Percentiles rank a stretch among this genome's conserved stretches.
Evolutionary conservation across 2,113 vertebrate genomes (phyloP).

Genomic region (Poeciliopsis prolifica): DNA sequence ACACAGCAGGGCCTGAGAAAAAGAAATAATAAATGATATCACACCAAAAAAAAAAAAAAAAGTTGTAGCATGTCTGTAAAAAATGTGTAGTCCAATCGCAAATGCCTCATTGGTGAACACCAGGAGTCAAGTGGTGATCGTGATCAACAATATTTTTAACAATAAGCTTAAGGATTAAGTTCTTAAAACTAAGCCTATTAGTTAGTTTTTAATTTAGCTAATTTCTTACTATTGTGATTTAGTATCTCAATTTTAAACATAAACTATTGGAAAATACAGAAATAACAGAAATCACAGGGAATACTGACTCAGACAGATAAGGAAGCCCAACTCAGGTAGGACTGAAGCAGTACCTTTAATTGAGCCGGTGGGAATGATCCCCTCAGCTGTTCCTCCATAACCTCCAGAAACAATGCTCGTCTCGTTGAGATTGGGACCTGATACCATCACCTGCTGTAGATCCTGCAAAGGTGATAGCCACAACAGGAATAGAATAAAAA

Average conservation of each 20-base stretch:
- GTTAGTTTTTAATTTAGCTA: not conserved
- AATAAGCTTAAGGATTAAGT: not conserved
- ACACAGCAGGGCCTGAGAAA: slow-evolving; percentile 79
- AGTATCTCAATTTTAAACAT: not conserved
- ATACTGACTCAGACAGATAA: not conserved
- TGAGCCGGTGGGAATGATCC: slow-evolving; percentile 88
- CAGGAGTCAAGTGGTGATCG: not conserved
- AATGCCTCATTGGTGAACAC: not conserved
- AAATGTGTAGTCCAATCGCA: not conserved
- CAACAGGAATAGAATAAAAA: slow-evolving; percentile 9
- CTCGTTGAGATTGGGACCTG: slow-evolving; percentile 96
- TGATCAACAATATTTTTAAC: not conserved
- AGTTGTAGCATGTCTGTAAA: no score
- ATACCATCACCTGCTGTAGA: slow-evolving; percentile 98
- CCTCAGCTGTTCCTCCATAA: slow-evolving; percentile 92
- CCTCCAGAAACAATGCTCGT: slow-evolving; percentile 96
- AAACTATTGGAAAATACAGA: not conserved
- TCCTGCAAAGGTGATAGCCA: slow-evolving; percentile 78
- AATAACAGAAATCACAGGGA: not conserved
- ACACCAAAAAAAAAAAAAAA: not conserved
- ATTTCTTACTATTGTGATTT: not conserved
- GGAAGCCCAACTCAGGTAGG: not conserved
- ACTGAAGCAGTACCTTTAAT: slow-evolving; percentile 82
- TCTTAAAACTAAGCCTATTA: not conserved
- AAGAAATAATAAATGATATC: slow-evolving; percentile 22